These are phyloP conservation scores for Drosophila eohydei DNA, from an alignment of 2,888 invertebrate species.

Conservation along the genomic window DNA sequence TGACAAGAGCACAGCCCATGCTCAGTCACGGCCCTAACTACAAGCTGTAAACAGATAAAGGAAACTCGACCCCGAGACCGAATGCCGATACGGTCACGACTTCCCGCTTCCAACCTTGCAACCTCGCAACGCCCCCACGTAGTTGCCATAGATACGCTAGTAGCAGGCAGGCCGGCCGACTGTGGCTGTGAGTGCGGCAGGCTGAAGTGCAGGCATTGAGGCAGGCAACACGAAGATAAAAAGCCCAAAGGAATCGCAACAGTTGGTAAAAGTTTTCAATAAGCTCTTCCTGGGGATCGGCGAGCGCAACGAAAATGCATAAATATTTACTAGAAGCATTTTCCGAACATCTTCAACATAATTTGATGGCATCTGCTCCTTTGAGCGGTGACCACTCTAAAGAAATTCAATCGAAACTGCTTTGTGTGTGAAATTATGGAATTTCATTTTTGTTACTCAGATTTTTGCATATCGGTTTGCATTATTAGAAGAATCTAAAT, in stretches of 20 bases:
- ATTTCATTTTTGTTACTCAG: background rate
- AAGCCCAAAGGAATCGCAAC: conserved; percentile 67
- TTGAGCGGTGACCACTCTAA: conserved; percentile 16
- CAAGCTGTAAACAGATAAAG: conserved; percentile 67
- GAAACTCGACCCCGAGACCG: conserved; percentile 34
- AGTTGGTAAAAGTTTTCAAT: conserved; percentile 73
- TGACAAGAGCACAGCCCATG: conserved; percentile 10
- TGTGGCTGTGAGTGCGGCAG: background rate
- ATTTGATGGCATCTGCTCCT: conserved; percentile 46
- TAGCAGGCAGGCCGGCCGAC: background rate
- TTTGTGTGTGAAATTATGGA: conserved; percentile 1
- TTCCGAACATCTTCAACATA: conserved; percentile 59
- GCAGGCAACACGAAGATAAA: conserved; percentile 59
- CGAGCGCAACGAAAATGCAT: conserved; percentile 65
- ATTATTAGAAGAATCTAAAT: background rate
- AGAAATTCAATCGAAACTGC: conserved; percentile 30
- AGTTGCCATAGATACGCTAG: conserved; percentile 28
- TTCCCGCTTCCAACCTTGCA: background rate
- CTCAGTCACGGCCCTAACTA: conserved; percentile 47
- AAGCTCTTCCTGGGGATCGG: conserved; percentile 48
- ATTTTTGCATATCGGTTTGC: conserved; percentile 4
- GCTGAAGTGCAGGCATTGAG: conserved; percentile 15
- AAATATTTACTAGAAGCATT: conserved; percentile 67
- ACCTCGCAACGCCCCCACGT: conserved; percentile 2
- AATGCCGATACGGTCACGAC: conserved; percentile 11